These are phyloP conservation scores for Miichthys miiuy DNA, from an alignment of 2,797 vertebrate genomes.

Conservation along the genomic window DNA sequence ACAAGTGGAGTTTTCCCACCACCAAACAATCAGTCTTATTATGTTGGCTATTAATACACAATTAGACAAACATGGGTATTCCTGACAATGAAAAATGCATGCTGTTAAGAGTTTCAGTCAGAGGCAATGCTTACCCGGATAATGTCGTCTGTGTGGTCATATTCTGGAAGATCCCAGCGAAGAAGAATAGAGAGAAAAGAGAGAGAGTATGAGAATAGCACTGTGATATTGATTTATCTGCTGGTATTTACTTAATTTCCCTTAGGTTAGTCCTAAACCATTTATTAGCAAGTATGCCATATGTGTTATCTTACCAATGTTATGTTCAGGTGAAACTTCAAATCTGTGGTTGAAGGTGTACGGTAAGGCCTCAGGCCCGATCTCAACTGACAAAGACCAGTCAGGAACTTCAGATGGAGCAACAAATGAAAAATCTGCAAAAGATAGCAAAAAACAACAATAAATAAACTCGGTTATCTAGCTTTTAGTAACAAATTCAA, in stretches of 20 bases:
- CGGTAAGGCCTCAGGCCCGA: constrained; percentile 79
- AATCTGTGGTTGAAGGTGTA: constrained; percentile 77
- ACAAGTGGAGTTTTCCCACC: constrained; percentile 26
- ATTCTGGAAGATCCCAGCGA: constrained; percentile 59
- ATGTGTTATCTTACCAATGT: constrained; percentile 67
- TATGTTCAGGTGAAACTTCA: constrained; percentile 91
- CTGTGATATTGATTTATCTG: background rate
- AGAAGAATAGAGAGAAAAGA: constrained; percentile 35
- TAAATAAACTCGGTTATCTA: background rate
- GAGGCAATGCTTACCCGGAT: constrained; percentile 78
- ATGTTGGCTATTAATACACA: constrained; percentile 31
- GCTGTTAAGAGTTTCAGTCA: background rate
- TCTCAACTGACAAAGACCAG: constrained; percentile 80
- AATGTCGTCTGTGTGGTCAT: constrained; percentile 62
- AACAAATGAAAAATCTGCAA: constrained; percentile 37
- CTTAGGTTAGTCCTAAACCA: background rate
- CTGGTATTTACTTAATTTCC: background rate
- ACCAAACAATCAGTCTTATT: constrained; percentile 10
- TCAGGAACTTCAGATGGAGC: constrained; percentile 54
- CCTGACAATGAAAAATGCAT: constrained; percentile 81
- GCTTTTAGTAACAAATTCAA: background rate
- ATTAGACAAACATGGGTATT: constrained; percentile 73
- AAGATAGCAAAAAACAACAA: constrained; percentile 8
- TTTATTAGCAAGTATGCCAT: background rate
- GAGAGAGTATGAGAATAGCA: constrained; percentile 10